phyloP scores from a whole-genome alignment of 2,113 vertebrate species.

The Bubalus kerabau region DNA sequence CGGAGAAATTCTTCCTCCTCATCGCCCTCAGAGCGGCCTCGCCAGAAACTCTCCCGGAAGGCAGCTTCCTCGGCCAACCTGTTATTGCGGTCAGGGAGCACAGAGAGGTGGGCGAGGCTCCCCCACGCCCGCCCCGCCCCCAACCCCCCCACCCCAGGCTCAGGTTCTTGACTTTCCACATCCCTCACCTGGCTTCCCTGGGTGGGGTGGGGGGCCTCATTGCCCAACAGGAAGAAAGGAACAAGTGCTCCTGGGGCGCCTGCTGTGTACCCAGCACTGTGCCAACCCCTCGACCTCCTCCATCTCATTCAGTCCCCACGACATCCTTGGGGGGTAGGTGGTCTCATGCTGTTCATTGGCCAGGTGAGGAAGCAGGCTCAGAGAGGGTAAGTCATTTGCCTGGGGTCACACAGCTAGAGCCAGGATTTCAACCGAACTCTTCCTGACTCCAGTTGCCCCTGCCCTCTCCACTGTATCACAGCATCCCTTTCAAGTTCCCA shows the following conservation, averaged over 20 bases:
- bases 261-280: not conserved
- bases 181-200: constrained; percentile 29
- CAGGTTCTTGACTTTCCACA: constrained; percentile 1
- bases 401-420: constrained; percentile 17
- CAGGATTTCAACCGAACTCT: not conserved
- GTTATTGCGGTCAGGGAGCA: constrained; percentile 83
- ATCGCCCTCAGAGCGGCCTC: constrained; percentile 76
- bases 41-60: constrained; percentile 87
- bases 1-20: constrained; percentile 87
- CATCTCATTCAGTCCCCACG: constrained; percentile 21
- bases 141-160: not conserved
- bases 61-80: constrained; percentile 88
- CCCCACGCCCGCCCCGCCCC: not conserved
- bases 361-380: constrained; percentile 45
- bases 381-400: constrained; percentile 40
- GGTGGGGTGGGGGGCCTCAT: constrained; percentile 23
- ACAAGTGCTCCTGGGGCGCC: not conserved
- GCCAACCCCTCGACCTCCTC: constrained; percentile 1
- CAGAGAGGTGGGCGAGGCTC: constrained; percentile 83
- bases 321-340: constrained; percentile 18
- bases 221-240: constrained; percentile 49
- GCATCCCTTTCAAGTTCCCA: not conserved
- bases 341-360: constrained; percentile 18
- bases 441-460: not conserved
- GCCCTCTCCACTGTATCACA: not conserved